These are phyloP conservation scores for Zonitis immaculata DNA, from an alignment of 2,888 invertebrate species.

Conservation along the genomic window DNA sequence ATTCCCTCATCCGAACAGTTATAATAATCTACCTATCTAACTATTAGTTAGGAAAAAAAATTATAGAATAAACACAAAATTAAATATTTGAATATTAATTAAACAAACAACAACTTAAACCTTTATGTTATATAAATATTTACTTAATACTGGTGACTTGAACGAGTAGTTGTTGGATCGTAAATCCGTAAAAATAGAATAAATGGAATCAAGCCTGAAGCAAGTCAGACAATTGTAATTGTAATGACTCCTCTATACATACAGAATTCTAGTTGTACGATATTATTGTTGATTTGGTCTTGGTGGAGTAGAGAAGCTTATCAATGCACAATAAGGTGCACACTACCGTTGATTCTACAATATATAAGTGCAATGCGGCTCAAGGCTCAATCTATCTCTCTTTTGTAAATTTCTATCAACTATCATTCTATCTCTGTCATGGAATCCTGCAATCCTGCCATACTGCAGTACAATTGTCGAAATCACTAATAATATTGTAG, in stretches of 20 bases:
- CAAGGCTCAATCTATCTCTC: conserved; percentile 27
- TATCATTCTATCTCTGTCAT: neutral
- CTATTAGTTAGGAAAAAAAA: too few species aligned
- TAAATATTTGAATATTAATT: neutral
- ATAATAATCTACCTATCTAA: conserved; percentile 1
- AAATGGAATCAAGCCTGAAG: conserved; percentile 11
- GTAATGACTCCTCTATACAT: conserved; percentile 25
- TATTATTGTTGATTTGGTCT: conserved; percentile 32
- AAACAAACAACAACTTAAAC: neutral
- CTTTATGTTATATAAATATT: conserved; percentile 14
- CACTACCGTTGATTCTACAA: conserved; percentile 20
- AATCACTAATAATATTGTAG: conserved; percentile 33
- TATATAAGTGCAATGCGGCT: conserved; percentile 36
- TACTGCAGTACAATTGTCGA: conserved; percentile 39
- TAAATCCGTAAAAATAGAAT: conserved; percentile 13
- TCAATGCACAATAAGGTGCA: conserved; percentile 35
- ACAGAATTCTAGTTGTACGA: too few species aligned
- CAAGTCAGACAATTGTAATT: conserved; percentile 18
- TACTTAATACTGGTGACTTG: conserved; percentile 16
- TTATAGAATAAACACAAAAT: too few species aligned
- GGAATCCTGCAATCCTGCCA: conserved; percentile 33
- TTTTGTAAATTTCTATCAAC: neutral
- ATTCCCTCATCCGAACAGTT: neutral
- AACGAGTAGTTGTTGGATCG: conserved; percentile 17
- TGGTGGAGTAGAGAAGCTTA: conserved; percentile 25